Evolutionary conservation across 2,113 vertebrate genomes (phyloP).

Genomic region (Labeo catla): DNA sequence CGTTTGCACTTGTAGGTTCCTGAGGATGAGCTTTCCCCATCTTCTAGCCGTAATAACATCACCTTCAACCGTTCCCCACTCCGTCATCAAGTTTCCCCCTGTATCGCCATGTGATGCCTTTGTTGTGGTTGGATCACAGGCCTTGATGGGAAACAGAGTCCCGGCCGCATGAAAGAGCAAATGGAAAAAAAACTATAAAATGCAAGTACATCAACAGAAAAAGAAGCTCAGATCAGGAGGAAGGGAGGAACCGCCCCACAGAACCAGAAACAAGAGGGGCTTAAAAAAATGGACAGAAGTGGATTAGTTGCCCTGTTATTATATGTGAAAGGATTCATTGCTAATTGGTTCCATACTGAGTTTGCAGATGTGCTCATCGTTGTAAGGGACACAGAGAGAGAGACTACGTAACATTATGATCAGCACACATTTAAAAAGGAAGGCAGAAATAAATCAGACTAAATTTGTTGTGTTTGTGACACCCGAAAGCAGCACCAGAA

Average conservation of each 20-base stretch:
- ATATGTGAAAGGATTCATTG: slow-evolving; percentile 70
- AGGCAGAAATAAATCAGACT: slow-evolving; percentile 13
- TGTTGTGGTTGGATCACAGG: slow-evolving; percentile 76
- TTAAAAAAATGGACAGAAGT: slow-evolving; percentile 43
- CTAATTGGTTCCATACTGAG: slow-evolving; percentile 79
- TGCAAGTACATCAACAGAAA: slow-evolving; percentile 71
- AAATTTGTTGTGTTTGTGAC: background rate
- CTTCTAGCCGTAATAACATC: slow-evolving; percentile 54
- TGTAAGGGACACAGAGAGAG: slow-evolving; percentile 3
- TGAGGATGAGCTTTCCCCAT: background rate
- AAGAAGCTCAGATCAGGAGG: slow-evolving; percentile 68
- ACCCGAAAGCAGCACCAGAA: background rate
- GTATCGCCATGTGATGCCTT: slow-evolving; percentile 73
- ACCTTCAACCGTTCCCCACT: slow-evolving; percentile 31
- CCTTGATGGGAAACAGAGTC: slow-evolving; percentile 78
- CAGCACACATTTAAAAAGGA: background rate
- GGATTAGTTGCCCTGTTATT: slow-evolving; percentile 76
- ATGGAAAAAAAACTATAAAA: slow-evolving; percentile 65
- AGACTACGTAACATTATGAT: background rate
- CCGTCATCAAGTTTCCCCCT: slow-evolving; percentile 37
- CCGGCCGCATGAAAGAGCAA: slow-evolving; percentile 68
- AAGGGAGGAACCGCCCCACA: slow-evolving; percentile 65
- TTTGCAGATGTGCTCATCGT: slow-evolving; percentile 66
- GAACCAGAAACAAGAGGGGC: slow-evolving; percentile 58
- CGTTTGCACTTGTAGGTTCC: slow-evolving; percentile 16